Conservation (phyloP, 1,140 invertebrate species). For the Hylaeus anthracinus region DNA sequence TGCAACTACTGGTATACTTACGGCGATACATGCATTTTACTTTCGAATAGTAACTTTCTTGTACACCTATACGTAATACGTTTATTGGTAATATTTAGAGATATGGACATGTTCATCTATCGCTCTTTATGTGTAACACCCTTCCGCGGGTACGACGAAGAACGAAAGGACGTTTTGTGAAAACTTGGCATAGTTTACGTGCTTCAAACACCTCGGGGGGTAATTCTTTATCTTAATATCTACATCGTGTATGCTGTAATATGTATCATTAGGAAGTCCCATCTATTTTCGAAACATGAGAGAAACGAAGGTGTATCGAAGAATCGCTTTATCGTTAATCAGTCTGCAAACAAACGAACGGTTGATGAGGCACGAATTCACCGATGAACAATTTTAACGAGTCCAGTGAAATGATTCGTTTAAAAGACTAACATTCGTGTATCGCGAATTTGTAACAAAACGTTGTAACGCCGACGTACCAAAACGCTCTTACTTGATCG, state of each 20-base stretch:
- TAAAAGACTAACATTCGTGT: neutral
- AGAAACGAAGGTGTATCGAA: neutral
- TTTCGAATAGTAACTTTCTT: conserved; percentile 30
- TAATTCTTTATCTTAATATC: conserved; percentile 6
- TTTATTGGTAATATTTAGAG: conserved; percentile 33
- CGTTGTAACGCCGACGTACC: neutral
- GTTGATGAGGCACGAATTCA: neutral
- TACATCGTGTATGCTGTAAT: neutral
- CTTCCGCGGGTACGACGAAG: neutral
- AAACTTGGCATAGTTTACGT: neutral
- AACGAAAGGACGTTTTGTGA: conserved; percentile 1
- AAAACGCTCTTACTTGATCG: conserved; percentile 33
- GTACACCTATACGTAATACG: conserved; percentile 20
- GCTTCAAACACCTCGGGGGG: neutral
- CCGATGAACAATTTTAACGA: neutral
- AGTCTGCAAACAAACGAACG: conserved; percentile 35
- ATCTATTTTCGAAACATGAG: neutral
- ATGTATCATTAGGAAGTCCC: neutral
- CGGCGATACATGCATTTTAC: conserved; percentile 37
- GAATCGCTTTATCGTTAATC: conserved; percentile 4
- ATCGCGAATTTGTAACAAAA: conserved; percentile 48
- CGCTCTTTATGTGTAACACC: neutral
- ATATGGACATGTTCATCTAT: conserved; percentile 30
- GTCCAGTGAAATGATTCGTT: neutral
- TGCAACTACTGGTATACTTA: conserved; percentile 32